A percentile compares a stretch with the other conserved stretches of the same genome.
Evolutionary conservation across 2,888 invertebrate genomes (phyloP).

Genomic region (Ochropleura plecta): DNA sequence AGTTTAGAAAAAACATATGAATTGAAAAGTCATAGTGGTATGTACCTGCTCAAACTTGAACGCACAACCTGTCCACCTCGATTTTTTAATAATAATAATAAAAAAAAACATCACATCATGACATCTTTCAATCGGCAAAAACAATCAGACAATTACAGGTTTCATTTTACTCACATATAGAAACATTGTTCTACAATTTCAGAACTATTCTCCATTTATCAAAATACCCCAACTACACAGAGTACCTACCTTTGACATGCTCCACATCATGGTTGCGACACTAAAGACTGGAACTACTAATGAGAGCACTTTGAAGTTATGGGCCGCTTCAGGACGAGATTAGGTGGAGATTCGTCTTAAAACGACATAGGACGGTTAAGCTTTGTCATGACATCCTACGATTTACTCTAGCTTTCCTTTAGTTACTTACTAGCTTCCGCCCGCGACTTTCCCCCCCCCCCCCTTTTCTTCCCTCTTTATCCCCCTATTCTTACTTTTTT

Average conservation of each 20-base stretch:
- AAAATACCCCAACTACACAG: conserved; percentile 1
- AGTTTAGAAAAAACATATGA: too few species aligned
- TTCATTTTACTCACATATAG: not conserved
- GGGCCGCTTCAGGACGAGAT: conserved; percentile 32
- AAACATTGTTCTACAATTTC: not conserved
- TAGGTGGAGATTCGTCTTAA: conserved; percentile 7
- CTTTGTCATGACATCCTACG: not conserved
- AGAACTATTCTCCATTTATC: not conserved
- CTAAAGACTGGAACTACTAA: conserved; percentile 18
- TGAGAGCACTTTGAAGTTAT: conserved; percentile 34
- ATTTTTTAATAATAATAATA: not conserved
- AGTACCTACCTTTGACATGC: conserved; percentile 1
- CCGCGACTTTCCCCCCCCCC: too few species aligned
- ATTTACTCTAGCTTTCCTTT: conserved; percentile 9
- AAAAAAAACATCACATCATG: not conserved
- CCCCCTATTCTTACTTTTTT: too few species aligned
- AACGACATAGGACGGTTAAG: not conserved
- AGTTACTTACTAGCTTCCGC: too few species aligned
- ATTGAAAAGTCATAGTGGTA: too few species aligned
- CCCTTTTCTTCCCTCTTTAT: too few species aligned
- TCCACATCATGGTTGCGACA: conserved; percentile 24
- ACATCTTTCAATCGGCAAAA: not conserved
- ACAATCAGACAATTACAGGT: not conserved
- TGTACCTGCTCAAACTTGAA: too few species aligned
- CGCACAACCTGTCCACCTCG: too few species aligned